Conservation (phyloP, 2,888 invertebrate genomes). For the Shargacucullia verbasci region DNA sequence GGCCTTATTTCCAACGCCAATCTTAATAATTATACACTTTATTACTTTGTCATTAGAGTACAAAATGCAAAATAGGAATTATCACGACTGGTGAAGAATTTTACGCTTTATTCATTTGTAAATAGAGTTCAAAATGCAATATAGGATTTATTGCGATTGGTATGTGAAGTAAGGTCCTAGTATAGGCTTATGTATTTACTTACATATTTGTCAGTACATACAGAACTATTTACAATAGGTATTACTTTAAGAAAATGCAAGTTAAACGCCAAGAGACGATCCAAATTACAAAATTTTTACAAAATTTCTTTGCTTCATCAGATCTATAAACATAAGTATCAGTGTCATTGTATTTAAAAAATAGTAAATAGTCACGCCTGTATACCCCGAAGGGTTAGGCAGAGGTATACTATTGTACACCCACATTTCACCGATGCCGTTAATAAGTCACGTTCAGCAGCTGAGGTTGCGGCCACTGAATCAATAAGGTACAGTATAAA, state of each 20-base stretch:
- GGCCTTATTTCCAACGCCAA: constrained; percentile 7
- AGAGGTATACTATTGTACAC: too few relatives aligned
- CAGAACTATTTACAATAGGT: constrained; percentile 52
- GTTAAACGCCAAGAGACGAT: constrained; percentile 39
- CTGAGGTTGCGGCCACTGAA: too few relatives aligned
- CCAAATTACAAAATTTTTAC: constrained; percentile 48
- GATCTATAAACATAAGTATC: constrained; percentile 4
- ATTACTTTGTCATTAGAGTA: constrained; percentile 1
- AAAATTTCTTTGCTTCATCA: constrained; percentile 30
- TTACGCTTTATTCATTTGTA: not conserved
- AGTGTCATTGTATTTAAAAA: too few relatives aligned
- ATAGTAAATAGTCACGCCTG: too few relatives aligned
- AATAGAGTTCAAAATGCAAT: constrained; percentile 23
- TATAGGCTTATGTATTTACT: constrained; percentile 20
- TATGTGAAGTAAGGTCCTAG: constrained; percentile 6
- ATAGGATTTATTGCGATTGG: not conserved
- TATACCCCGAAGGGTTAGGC: too few relatives aligned
- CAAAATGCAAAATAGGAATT: constrained; percentile 4
- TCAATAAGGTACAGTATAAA: too few relatives aligned
- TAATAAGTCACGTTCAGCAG: too few relatives aligned
- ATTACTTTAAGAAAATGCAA: constrained; percentile 46
- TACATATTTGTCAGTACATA: constrained; percentile 31
- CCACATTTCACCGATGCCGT: too few relatives aligned
- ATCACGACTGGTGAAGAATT: constrained; percentile 1
- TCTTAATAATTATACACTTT: constrained; percentile 21